Conservation (phyloP, 1,140 invertebrate genomes). For the Microplitis demolitor region DNA sequence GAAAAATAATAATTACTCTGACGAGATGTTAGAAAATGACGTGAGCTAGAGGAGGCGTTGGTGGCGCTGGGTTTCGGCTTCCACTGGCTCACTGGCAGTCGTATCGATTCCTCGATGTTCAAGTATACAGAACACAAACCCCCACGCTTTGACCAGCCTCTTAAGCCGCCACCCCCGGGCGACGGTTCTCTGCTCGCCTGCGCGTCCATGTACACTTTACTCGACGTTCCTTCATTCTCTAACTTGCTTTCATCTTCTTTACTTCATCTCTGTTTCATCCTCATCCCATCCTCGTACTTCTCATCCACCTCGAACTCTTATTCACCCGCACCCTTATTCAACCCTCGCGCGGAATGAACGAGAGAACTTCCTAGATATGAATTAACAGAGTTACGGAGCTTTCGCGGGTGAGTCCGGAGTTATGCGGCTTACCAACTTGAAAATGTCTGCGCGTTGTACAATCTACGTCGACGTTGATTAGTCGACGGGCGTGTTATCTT, state of each 20-base stretch:
- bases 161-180: slow-evolving; percentile 30
- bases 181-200: slow-evolving; percentile 17
- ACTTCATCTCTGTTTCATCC: slow-evolving; percentile 4
- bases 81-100: slow-evolving; percentile 18
- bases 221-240: slow-evolving; percentile 4
- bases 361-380: slow-evolving; percentile 55
- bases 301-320: slow-evolving; percentile 2
- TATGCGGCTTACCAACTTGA: slow-evolving; percentile 56
- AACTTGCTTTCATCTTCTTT: slow-evolving; percentile 13
- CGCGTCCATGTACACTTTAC: slow-evolving; percentile 26
- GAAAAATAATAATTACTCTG: not conserved
- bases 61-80: slow-evolving; percentile 56
- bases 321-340: not conserved
- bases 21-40: not conserved
- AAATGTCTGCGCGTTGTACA: slow-evolving; percentile 42
- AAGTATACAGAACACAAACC: slow-evolving; percentile 43
- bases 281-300: slow-evolving; percentile 3
- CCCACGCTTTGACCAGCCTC: slow-evolving; percentile 36
- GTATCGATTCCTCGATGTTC: slow-evolving; percentile 47
- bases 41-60: slow-evolving; percentile 43
- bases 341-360: not conserved
- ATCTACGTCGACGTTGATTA: slow-evolving; percentile 39
- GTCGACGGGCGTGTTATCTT: slow-evolving; percentile 11
- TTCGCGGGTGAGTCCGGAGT: slow-evolving; percentile 44
- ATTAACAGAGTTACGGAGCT: slow-evolving; percentile 62